Evolutionary conservation across 2,888 invertebrate species (phyloP).

Genomic region (Scelioninae gen. 2): DNA sequence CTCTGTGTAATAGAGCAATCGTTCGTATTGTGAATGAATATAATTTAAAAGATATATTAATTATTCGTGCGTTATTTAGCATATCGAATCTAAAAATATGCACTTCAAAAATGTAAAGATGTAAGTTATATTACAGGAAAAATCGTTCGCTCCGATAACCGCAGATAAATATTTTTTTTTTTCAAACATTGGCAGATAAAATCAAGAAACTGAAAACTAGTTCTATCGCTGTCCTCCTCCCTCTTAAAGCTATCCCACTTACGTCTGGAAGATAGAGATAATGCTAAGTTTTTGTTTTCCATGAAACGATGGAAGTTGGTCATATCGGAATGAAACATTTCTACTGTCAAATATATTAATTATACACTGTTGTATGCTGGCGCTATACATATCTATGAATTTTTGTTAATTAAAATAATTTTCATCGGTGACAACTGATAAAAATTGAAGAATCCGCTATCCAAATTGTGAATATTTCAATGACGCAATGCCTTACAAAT

Average conservation of each 20-base stretch:
- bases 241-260: constrained; percentile 23
- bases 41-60: no score
- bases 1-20: no score
- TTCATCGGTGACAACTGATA: no score
- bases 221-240: constrained; percentile 22
- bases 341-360: constrained; percentile 10
- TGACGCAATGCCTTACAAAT: no score
- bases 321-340: constrained; percentile 16
- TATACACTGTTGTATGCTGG: no score
- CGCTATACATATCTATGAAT: no score
- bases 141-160: constrained; percentile 26
- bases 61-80: no score
- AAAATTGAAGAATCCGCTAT: no score
- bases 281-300: constrained; percentile 40
- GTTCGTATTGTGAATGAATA: no score
- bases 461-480: no score
- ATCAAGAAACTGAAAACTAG: constrained; percentile 47
- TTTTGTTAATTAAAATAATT: no score
- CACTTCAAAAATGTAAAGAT: constrained; percentile 13
- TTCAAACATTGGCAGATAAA: constrained; percentile 30
- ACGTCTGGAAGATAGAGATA: constrained; percentile 31
- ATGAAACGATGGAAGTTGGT: constrained; percentile 11
- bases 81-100: no score
- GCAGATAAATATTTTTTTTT: constrained; percentile 28
- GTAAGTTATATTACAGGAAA: constrained; percentile 16